A percentile compares a stretch with the other conserved stretches of the same genome.
phyloP scores from a whole-genome alignment of 1,140 invertebrate species.

The Rhyzopertha dominica region DNA sequence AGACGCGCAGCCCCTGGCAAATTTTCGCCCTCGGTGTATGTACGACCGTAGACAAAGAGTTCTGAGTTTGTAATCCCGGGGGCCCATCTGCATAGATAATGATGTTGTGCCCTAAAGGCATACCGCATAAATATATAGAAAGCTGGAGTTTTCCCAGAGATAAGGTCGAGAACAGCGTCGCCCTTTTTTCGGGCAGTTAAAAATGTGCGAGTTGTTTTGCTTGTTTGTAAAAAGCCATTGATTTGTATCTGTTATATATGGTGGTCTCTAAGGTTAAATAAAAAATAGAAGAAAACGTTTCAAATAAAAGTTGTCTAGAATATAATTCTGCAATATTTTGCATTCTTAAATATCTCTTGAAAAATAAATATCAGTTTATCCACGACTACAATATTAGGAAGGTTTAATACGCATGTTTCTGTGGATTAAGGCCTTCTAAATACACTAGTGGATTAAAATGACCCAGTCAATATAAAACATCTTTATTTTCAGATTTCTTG shows the following conservation, averaged over 20 bases:
- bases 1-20: too few relatives aligned
- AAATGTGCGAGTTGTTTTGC: too few relatives aligned
- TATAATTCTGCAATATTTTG: too few relatives aligned
- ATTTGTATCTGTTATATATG: neutral
- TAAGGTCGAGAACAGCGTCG: neutral
- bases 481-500: too few relatives aligned
- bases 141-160: slow-evolving; percentile 14
- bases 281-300: neutral
- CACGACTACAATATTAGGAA: too few relatives aligned
- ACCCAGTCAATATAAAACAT: too few relatives aligned
- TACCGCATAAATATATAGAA: slow-evolving; percentile 18
- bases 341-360: too few relatives aligned
- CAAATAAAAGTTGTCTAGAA: neutral
- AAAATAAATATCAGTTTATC: too few relatives aligned
- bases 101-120: slow-evolving; percentile 22
- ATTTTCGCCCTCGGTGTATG: slow-evolving; percentile 21
- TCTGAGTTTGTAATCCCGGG: slow-evolving; percentile 34
- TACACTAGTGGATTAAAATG: too few relatives aligned
- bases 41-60: slow-evolving; percentile 32
- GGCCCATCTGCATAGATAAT: slow-evolving; percentile 41
- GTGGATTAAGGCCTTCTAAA: too few relatives aligned
- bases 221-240: neutral
- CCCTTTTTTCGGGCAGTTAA: too few relatives aligned
- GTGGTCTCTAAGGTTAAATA: neutral
- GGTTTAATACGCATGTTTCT: too few relatives aligned